These are phyloP conservation scores for Agrochola macilenta DNA, from an alignment of 2,888 invertebrate genomes.

Conservation along the genomic window DNA sequence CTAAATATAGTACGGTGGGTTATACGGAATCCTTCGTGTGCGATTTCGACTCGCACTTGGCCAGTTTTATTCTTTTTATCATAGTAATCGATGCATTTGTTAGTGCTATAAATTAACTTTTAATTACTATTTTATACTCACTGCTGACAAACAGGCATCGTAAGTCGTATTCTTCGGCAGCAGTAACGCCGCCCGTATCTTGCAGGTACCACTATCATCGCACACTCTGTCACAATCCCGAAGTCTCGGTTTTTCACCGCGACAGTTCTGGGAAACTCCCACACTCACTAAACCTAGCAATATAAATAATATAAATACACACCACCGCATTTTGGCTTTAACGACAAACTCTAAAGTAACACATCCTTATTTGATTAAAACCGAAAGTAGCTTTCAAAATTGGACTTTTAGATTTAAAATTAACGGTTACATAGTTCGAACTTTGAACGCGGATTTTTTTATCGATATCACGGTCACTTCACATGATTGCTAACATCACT, in stretches of 20 bases:
- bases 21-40: no score
- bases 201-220: conserved; percentile 88
- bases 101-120: background rate
- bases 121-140: conserved; percentile 74
- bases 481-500: conserved; percentile 46
- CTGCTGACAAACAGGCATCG: conserved; percentile 89
- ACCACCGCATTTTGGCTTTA: conserved; percentile 78
- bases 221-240: conserved; percentile 88
- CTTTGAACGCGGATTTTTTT: conserved; percentile 25
- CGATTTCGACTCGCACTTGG: no score
- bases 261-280: conserved; percentile 75
- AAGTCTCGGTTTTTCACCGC: conserved; percentile 79
- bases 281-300: conserved; percentile 71
- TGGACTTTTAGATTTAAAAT: conserved; percentile 21
- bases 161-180: conserved; percentile 91
- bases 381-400: conserved; percentile 4
- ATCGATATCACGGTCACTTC: conserved; percentile 39
- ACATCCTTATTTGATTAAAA: conserved; percentile 37
- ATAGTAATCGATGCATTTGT: no score
- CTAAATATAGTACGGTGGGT: no score
- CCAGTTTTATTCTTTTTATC: background rate
- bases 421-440: conserved; percentile 35
- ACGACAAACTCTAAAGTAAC: background rate
- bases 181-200: conserved; percentile 92
- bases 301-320: conserved; percentile 63